Conservation (phyloP, 2,113 vertebrate genomes). For the Saiga tatarica region DNA sequence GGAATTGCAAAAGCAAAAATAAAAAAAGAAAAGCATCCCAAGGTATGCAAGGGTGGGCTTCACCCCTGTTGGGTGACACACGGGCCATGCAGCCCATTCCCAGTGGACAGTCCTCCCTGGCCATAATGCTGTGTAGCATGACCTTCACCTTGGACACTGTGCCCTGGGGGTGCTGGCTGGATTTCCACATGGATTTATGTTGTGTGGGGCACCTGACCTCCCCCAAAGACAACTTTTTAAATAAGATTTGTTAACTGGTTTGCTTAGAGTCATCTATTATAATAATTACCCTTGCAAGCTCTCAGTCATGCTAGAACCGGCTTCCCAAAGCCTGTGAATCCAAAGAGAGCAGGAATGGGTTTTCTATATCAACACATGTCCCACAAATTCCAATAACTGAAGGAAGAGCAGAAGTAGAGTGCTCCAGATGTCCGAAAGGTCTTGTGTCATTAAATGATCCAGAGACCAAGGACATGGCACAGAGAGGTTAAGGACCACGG, state of each 20-base stretch:
- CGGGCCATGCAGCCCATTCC: rapidly evolving
- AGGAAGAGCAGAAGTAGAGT: not conserved
- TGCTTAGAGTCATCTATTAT: not conserved
- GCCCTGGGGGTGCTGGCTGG: not conserved
- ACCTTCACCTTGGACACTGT: no score
- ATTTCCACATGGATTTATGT: not conserved
- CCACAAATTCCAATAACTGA: not conserved
- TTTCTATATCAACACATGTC: not conserved
- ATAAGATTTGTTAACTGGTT: not conserved
- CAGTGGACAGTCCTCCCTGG: not conserved
- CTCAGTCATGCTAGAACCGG: not conserved
- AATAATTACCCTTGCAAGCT: not conserved
- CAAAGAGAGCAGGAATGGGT: not conserved
- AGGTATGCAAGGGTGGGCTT: not conserved
- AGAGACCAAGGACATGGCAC: not conserved
- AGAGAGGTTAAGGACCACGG: not conserved
- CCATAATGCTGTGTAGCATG: rapidly evolving
- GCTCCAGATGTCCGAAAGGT: rapidly evolving
- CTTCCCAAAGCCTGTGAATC: not conserved
- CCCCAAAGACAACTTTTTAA: not conserved
- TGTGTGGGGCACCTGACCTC: not conserved
- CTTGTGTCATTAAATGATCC: not conserved
- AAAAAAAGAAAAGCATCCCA: not conserved
- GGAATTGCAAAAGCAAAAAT: not conserved
- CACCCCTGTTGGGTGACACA: not conserved